phyloP scores from a whole-genome alignment of 2,113 vertebrate genomes.

The Plectropomus leopardus region DNA sequence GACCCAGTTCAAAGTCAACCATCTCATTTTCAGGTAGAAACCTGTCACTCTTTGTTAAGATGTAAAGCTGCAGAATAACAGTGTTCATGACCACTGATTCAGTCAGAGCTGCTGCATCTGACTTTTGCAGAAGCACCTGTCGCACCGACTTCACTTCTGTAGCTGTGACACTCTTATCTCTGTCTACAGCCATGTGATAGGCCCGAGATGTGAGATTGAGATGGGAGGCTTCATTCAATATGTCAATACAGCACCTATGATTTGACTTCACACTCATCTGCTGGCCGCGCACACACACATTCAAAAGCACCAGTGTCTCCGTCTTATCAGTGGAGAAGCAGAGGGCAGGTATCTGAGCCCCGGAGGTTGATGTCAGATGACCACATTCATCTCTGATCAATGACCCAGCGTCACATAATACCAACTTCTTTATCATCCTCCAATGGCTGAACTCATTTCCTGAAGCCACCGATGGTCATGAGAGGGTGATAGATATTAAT shows the following conservation, averaged over 20 bases:
- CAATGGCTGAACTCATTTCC: constrained; percentile 42
- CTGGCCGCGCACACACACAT: constrained; percentile 12
- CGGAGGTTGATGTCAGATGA: constrained; percentile 57
- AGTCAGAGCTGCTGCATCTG: not conserved
- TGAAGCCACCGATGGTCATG: constrained; percentile 8
- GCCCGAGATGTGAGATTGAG: constrained; percentile 41
- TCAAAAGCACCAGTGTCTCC: constrained; percentile 1
- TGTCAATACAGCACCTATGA: constrained; percentile 51
- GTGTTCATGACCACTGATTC: not conserved
- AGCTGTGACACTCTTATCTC: constrained; percentile 62
- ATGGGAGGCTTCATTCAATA: constrained; percentile 57
- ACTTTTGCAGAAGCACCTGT: not conserved
- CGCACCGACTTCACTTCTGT: constrained; percentile 7
- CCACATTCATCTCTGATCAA: constrained; percentile 61
- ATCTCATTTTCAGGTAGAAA: constrained; percentile 85
- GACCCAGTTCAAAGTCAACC: constrained; percentile 86
- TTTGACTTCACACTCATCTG: constrained; percentile 30
- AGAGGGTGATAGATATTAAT: constrained; percentile 36
- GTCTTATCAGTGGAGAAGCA: constrained; percentile 75
- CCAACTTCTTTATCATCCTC: constrained; percentile 38
- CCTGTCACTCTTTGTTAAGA: constrained; percentile 4
- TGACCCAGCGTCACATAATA: constrained; percentile 35
- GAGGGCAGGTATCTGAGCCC: constrained; percentile 55
- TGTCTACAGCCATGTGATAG: constrained; percentile 45
- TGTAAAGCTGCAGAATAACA: not conserved